Evolutionary conservation across 2,888 invertebrate genomes (phyloP), one percentile per base, ranked within the genome.

Genomic region (Dryobota labecula): DNA sequence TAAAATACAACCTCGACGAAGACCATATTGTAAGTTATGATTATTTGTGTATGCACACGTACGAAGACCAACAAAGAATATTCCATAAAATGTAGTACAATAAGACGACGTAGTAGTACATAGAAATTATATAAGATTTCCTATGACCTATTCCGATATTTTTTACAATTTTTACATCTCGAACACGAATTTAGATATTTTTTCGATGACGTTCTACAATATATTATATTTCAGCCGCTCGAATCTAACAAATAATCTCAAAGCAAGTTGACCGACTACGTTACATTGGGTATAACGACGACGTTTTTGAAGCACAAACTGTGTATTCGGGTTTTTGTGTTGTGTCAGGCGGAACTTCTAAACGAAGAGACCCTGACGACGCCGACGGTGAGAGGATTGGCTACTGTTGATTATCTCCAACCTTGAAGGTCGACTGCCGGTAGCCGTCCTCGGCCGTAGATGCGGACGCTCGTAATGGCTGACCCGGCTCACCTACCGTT

Each of bases 361-460:
- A 54, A 77, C 38, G 73, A 56, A 27, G 41, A n/a, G 33, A 61
- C 24, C 62, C 68, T 57, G 41, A 70, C 49, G 60, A 58, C 47
- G 41, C 67, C 49, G 60, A 58, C 47, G 54, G 51, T 33, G 30
- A 20, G 4, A 13, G 2, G 41, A 13, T 51, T 43, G 41, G 36
- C 75, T 86, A 84, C 66, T 82, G 78, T 54, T 79, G 85, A 30
- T 78, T 70, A 49, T 88, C 89, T 11, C 79, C 88, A 41, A 87
- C 83, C 68, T 91, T 93, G 85, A 85, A 90, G 27, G 87, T 84
- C 54, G 94, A 93, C 54, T 91, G 91, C 24, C 91, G 88, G 77
- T 88, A 91, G 15, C 84, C 84, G 2, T 94, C 91, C 18, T 92
- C 93, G 4, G 93, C 92, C 0, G 88, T 90, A 5, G 94, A 94